Conservation (phyloP, 2,113 vertebrate species). For the Stercorarius parasiticus region DNA sequence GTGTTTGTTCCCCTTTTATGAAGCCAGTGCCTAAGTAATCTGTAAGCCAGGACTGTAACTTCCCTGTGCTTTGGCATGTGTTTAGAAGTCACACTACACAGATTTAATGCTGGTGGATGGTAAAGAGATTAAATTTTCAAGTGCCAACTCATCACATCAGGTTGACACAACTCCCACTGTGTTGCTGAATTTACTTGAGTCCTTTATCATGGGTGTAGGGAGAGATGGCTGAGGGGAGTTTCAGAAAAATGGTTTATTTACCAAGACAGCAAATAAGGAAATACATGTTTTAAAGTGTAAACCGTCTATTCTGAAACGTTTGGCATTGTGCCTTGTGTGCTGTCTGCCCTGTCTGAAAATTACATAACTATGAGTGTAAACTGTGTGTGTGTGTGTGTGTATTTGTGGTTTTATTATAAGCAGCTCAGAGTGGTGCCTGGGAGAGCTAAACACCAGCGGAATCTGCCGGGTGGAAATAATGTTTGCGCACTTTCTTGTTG, state of each 20-base stretch:
- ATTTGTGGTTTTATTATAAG: constrained; percentile 16
- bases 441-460: constrained; percentile 23
- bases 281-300: constrained; percentile 51
- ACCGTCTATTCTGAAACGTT: constrained; percentile 21
- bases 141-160: constrained; percentile 55
- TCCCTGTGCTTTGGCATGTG: constrained; percentile 28
- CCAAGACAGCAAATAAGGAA: constrained; percentile 36
- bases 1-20: constrained; percentile 63
- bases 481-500: not conserved
- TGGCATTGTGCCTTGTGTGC: constrained; percentile 10
- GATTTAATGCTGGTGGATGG: constrained; percentile 63
- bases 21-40: constrained; percentile 64
- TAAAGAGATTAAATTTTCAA: constrained; percentile 69
- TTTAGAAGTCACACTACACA: constrained; percentile 61
- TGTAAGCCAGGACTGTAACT: constrained; percentile 56
- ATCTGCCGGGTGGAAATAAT: constrained; percentile 26
- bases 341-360: constrained; percentile 42
- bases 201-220: constrained; percentile 47
- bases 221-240: not conserved
- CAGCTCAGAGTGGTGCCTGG: not conserved
- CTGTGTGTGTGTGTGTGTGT: not conserved
- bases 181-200: constrained; percentile 53
- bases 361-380: constrained; percentile 6
- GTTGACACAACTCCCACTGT: constrained; percentile 51
- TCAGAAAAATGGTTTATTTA: constrained; percentile 63